A percentile compares a stretch with the other conserved stretches of the same genome.
Evolutionary conservation across 2,888 invertebrate genomes (phyloP).

Genomic region (Cryptus armator): DNA sequence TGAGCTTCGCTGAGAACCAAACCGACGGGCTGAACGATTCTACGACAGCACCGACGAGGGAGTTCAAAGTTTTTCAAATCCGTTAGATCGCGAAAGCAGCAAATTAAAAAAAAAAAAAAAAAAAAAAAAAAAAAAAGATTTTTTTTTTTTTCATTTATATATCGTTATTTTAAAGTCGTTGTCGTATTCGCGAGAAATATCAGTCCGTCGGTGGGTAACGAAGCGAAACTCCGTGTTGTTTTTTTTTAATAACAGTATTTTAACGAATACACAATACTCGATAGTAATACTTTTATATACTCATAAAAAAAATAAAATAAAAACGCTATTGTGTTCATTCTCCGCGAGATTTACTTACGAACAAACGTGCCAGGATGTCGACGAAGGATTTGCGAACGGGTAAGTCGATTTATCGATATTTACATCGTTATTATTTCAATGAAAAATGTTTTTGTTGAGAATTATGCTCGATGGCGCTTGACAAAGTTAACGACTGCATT

Average conservation of each 20-base stretch:
- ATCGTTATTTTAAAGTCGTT: neutral
- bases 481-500: too few relatives aligned
- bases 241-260: slow-evolving; percentile 4
- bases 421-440: neutral
- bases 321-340: neutral
- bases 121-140: too few relatives aligned
- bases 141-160: neutral
- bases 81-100: neutral
- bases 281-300: neutral
- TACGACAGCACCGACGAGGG: slow-evolving; percentile 34
- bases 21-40: slow-evolving; percentile 52
- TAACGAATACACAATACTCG: slow-evolving; percentile 10
- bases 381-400: slow-evolving; percentile 55
- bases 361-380: slow-evolving; percentile 43
- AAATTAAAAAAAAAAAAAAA: neutral
- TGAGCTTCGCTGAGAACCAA: slow-evolving; percentile 62
- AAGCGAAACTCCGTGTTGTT: slow-evolving; percentile 36
- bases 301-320: neutral
- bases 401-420: slow-evolving; percentile 40
- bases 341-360: neutral
- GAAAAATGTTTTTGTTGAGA: neutral
- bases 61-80: slow-evolving; percentile 21
- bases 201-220: slow-evolving; percentile 53
- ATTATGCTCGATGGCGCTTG: neutral
- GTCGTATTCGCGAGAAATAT: slow-evolving; percentile 1